These are phyloP conservation scores for Agrilus cyanescens DNA, from an alignment of 2,888 invertebrate species.

Conservation along the genomic window DNA sequence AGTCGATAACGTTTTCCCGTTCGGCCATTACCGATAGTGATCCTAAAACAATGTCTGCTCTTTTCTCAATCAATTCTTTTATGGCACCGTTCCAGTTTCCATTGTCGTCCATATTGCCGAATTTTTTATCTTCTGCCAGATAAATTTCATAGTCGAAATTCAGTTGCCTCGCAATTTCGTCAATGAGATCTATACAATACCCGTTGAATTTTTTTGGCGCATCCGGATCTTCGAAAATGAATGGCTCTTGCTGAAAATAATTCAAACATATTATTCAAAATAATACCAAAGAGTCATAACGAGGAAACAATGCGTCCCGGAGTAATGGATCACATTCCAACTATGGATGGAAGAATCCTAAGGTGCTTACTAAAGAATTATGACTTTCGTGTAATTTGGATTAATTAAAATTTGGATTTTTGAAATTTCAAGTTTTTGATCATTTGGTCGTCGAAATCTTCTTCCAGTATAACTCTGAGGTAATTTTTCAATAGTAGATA, in stretches of 20 bases:
- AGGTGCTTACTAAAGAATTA: no score
- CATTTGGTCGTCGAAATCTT: background rate
- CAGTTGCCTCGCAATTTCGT: conserved; percentile 72
- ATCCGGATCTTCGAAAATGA: conserved; percentile 58
- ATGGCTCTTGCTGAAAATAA: conserved; percentile 63
- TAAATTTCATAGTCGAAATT: conserved; percentile 85
- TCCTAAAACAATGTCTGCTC: conserved; percentile 87
- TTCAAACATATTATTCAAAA: background rate
- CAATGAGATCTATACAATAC: conserved; percentile 89
- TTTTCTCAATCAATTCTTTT: conserved; percentile 55
- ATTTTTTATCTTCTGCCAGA: conserved; percentile 67
- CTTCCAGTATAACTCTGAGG: background rate
- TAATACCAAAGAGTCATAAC: background rate
- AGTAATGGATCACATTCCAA: background rate
- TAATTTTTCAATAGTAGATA: background rate
- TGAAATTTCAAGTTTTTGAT: background rate
- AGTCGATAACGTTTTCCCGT: conserved; percentile 92
- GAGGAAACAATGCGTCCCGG: conserved; percentile 2
- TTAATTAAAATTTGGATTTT: no score
- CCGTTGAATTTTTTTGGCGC: conserved; percentile 62
- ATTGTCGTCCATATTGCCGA: conserved; percentile 81
- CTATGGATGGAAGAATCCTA: no score
- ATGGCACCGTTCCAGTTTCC: conserved; percentile 51
- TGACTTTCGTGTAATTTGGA: no score
- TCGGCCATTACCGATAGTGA: conserved; percentile 97